Base-by-base conservation (phyloP, 1,140 invertebrate genomes). In the Achroia grisella region DNA sequence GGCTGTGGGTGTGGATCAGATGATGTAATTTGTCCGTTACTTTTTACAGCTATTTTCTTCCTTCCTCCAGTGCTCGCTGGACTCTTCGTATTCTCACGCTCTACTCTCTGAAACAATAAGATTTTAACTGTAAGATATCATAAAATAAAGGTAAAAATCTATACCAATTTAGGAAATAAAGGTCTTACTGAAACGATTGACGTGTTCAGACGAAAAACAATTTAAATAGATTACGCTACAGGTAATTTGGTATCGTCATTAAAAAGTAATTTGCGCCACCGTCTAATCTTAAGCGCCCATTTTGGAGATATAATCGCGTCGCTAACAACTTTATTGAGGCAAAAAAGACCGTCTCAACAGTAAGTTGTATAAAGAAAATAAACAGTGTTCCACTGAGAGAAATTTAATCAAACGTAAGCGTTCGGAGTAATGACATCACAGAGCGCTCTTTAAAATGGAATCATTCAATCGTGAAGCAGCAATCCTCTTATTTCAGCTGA, bases 401-500 rank as follows among this genome's bases (percentile, higher is more conserved):
- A 50, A 41, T 48, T 48, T 34, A 42, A 53, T 55, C 56, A 34
- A 54, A 59, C 47, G 44, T 51, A 43, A 62, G 49, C 48, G 39
- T 62, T 44, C 41, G 42, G 41, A 52, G 53, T 56, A 65, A 63
- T 62, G 52, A 59, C 56, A 58, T 63, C 47, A 62, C 48, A 67
- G 50, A 58, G 48, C 40, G 57, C 53, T 56, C 59, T 75, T 68
- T 65, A 59, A 68, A 73, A 76, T 62, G 53, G 60, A 73, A 69
- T 69, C 62, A 65, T 64, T 74, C 57, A 62, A 52, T 56, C 64
- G 69, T 78, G 63, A 71, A 73, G 65, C 55, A 62, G 61, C 70
- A 78, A 78, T 81, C 67, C 67, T 78, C 69, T 81, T 75, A 78
- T 81, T 78, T 70, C 62, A 53, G 62, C 66, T 73, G 73, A 71